Evolutionary conservation across 2,888 invertebrate species (phyloP).

Genomic region (Macropis europaea): DNA sequence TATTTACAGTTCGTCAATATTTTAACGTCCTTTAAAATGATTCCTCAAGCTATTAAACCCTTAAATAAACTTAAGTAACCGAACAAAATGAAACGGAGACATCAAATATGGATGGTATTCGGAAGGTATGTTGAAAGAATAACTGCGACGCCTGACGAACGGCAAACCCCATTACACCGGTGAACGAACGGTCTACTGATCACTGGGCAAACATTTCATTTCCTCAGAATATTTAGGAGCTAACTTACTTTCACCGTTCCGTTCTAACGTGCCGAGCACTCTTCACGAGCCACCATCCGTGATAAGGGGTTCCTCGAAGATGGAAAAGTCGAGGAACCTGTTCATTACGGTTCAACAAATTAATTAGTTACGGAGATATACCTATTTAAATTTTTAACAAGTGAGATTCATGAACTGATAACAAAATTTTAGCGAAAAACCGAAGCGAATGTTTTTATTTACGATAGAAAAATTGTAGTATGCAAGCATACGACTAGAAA

Average conservation of each 20-base stretch:
- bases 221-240: neutral
- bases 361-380: too few relatives aligned
- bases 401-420: too few relatives aligned
- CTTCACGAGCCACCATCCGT: neutral
- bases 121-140: neutral
- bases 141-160: neutral
- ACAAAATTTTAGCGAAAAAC: too few relatives aligned
- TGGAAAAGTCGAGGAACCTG: neutral
- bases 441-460: too few relatives aligned
- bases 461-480: too few relatives aligned
- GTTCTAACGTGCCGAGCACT: neutral
- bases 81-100: neutral
- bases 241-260: neutral
- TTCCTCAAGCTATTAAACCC: neutral
- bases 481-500: too few relatives aligned
- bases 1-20: neutral
- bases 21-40: neutral
- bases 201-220: slow-evolving; percentile 3
- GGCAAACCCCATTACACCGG: slow-evolving; percentile 2
- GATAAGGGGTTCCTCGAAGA: neutral
- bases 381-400: too few relatives aligned
- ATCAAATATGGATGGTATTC: neutral
- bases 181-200: neutral
- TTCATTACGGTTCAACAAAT: too few relatives aligned
- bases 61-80: neutral